Conservation (phyloP, 2,888 invertebrate species). For the Napeogenes sylphis region DNA sequence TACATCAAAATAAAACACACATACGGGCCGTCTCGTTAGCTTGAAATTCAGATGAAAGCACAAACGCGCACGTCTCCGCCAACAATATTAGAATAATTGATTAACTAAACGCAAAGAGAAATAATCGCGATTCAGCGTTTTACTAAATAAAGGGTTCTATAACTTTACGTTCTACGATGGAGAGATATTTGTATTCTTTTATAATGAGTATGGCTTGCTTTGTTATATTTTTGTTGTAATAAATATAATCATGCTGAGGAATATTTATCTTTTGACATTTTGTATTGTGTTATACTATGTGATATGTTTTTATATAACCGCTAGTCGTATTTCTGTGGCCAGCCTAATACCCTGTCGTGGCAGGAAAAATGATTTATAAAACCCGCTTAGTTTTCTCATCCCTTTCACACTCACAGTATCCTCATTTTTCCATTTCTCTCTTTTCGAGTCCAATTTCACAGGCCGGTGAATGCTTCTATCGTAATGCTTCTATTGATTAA, state of each 20-base stretch:
- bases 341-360: conserved; percentile 60
- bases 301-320: conserved; percentile 18
- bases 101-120: conserved; percentile 75
- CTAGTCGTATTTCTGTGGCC: conserved; percentile 39
- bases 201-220: too few species aligned
- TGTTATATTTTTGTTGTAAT: background rate
- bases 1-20: conserved; percentile 29
- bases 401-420: conserved; percentile 37
- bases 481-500: conserved; percentile 75
- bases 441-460: conserved; percentile 73
- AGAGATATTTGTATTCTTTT: too few species aligned
- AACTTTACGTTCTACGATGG: background rate
- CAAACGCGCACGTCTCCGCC: conserved; percentile 60
- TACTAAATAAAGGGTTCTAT: conserved; percentile 48
- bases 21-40: conserved; percentile 32
- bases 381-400: conserved; percentile 49
- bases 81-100: conserved; percentile 77
- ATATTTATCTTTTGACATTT: background rate
- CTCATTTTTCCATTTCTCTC: conserved; percentile 46
- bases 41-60: conserved; percentile 35
- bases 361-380: conserved; percentile 76
- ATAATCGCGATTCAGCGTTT: conserved; percentile 74
- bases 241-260: background rate
- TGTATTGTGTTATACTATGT: background rate
- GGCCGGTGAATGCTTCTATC: conserved; percentile 65